A percentile compares a stretch with the other conserved stretches of the same genome.
These are phyloP conservation scores for Anthopleura xanthogrammica DNA, from an alignment of 92 coral and sea anemone species.

Conservation along the genomic window DNA sequence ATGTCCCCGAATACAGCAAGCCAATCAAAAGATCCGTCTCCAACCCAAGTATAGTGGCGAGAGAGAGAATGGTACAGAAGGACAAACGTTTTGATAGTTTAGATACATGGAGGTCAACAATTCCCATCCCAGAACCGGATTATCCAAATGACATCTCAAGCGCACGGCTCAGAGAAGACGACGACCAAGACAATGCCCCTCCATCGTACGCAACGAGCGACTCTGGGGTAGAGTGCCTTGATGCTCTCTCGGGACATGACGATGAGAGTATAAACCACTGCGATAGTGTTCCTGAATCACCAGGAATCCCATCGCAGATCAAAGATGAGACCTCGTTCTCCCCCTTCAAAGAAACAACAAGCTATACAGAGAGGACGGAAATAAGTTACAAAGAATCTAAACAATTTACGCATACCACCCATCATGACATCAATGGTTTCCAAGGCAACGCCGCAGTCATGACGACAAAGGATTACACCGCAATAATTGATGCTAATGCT, in stretches of 20 bases:
- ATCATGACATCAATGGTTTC: neutral
- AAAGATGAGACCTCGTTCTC: constrained; percentile 12
- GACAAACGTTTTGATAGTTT: constrained; percentile 10
- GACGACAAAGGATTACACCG: constrained; percentile 7
- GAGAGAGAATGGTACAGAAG: constrained; percentile 33
- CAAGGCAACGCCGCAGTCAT: neutral
- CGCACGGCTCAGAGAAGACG: neutral
- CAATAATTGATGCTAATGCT: neutral
- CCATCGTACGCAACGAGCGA: constrained; percentile 15
- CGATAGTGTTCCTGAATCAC: constrained; percentile 24
- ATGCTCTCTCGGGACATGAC: constrained; percentile 25
- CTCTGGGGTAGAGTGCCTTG: constrained; percentile 28
- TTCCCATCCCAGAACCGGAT: constrained; percentile 59
- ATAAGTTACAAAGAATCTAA: neutral
- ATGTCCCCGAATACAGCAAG: constrained; percentile 18
- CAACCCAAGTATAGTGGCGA: constrained; percentile 56
- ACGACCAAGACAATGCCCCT: neutral
- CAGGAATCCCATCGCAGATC: neutral
- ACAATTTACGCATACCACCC: neutral
- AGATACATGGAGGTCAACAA: constrained; percentile 10
- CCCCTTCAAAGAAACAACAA: neutral
- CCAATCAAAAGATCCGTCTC: constrained; percentile 55
- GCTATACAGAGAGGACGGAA: neutral
- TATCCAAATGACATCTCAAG: constrained; percentile 17
- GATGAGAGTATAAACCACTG: constrained; percentile 5